phyloP scores from a whole-genome alignment of 2,888 invertebrate species.

The Homarus gammarus region DNA sequence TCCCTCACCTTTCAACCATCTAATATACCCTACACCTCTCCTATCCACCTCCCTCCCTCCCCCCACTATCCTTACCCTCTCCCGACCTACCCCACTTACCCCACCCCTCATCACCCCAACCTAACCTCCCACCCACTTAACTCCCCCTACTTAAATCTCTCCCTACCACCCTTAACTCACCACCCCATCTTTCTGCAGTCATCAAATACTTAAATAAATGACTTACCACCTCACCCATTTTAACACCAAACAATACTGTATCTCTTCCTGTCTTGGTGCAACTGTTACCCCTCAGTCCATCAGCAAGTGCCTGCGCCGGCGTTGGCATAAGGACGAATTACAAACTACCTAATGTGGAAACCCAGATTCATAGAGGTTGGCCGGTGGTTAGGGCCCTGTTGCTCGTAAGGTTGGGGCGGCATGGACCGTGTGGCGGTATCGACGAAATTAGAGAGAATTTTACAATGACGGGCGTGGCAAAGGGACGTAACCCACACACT shows the following conservation, averaged over 20 bases:
- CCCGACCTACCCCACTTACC: no score
- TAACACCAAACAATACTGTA: neutral
- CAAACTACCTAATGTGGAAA: no score
- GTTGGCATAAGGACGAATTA: neutral
- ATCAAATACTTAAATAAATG: neutral
- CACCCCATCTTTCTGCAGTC: neutral
- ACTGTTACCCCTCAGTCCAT: neutral
- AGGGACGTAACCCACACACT: constrained; percentile 23
- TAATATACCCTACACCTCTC: neutral
- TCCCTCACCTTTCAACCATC: neutral
- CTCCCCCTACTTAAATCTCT: no score
- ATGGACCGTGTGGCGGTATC: constrained; percentile 43
- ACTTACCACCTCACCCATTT: neutral
- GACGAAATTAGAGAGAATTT: constrained; percentile 44
- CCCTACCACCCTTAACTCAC: no score
- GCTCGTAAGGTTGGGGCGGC: constrained; percentile 14
- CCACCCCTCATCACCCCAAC: no score
- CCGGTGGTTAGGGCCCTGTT: neutral
- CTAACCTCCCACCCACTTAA: no score
- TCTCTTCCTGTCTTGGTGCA: neutral
- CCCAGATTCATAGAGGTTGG: no score
- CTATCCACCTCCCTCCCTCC: constrained; percentile 1
- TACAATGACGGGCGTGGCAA: constrained; percentile 32
- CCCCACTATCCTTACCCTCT: neutral
- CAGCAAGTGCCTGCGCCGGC: neutral